Evolutionary conservation across 2,113 vertebrate genomes (phyloP).

Genomic region (Poeciliopsis turrubarensis): DNA sequence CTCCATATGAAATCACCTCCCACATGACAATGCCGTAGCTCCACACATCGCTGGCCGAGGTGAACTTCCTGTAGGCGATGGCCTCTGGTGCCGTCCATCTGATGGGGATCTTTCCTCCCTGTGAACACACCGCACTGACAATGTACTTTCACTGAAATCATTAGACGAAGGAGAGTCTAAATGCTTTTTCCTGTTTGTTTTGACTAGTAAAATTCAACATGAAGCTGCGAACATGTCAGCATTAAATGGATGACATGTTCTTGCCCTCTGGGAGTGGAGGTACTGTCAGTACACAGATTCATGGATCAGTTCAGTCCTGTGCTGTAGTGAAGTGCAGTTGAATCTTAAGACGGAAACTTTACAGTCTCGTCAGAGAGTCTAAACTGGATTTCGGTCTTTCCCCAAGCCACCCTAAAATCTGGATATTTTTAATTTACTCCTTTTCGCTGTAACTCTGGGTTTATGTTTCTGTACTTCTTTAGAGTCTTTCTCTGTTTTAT

Average conservation of each 20-base stretch:
- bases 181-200: neutral
- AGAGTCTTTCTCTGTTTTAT: too few species aligned
- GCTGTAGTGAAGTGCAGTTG: too few species aligned
- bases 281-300: neutral
- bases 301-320: too few species aligned
- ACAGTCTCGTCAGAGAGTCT: too few species aligned
- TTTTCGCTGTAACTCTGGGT: too few species aligned
- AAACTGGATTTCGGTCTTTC: too few species aligned
- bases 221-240: neutral
- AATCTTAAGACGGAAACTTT: too few species aligned
- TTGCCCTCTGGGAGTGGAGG: too few species aligned
- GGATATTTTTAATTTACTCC: too few species aligned
- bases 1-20: conserved; percentile 83
- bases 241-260: neutral
- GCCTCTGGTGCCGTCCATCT: conserved; percentile 83
- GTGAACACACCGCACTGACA: conserved; percentile 13
- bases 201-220: neutral
- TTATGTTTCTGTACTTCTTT: too few species aligned
- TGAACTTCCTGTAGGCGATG: conserved; percentile 84
- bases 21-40: conserved; percentile 85
- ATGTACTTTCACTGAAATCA: neutral
- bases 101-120: conserved; percentile 84
- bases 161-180: neutral
- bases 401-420: too few species aligned
- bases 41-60: conserved; percentile 82